phyloP scores from a whole-genome alignment of 1,140 invertebrate genomes.

The Lepidostoma basale region DNA sequence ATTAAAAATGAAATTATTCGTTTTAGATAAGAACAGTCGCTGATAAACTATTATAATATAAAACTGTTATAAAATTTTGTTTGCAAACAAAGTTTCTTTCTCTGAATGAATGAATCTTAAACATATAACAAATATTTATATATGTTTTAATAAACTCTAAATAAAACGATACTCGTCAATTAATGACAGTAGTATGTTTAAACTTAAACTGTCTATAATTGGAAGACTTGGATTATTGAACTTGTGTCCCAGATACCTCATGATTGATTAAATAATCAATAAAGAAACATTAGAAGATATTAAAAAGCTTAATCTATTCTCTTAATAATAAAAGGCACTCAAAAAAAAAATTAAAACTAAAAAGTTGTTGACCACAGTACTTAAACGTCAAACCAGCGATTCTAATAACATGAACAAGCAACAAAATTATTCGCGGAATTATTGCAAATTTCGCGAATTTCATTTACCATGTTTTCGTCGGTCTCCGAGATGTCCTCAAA shows the following conservation, averaged over 20 bases:
- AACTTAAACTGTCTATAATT: neutral
- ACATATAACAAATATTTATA: too few relatives aligned
- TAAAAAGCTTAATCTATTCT: neutral
- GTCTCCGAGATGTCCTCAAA: conserved; percentile 54
- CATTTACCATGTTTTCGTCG: conserved; percentile 62
- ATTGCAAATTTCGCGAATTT: conserved; percentile 61
- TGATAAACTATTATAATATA: too few relatives aligned
- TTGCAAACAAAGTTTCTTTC: too few relatives aligned
- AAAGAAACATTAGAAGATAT: neutral
- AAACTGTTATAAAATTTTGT: too few relatives aligned
- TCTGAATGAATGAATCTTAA: too few relatives aligned
- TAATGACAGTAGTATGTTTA: neutral
- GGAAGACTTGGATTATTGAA: conserved; percentile 21
- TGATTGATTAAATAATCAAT: neutral
- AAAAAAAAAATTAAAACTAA: neutral
- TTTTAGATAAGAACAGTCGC: too few relatives aligned
- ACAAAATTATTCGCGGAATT: conserved; percentile 50
- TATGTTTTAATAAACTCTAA: too few relatives aligned
- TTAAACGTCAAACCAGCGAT: neutral
- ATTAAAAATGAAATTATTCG: neutral
- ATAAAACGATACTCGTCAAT: too few relatives aligned
- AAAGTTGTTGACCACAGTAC: neutral
- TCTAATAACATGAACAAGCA: conserved; percentile 52
- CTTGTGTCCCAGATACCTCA: neutral
- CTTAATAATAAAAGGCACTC: neutral